Percentiles rank a stretch among this genome's conserved stretches.
Evolutionary conservation across 2,113 vertebrate genomes (phyloP).

Genomic region (Psophia crepitans): DNA sequence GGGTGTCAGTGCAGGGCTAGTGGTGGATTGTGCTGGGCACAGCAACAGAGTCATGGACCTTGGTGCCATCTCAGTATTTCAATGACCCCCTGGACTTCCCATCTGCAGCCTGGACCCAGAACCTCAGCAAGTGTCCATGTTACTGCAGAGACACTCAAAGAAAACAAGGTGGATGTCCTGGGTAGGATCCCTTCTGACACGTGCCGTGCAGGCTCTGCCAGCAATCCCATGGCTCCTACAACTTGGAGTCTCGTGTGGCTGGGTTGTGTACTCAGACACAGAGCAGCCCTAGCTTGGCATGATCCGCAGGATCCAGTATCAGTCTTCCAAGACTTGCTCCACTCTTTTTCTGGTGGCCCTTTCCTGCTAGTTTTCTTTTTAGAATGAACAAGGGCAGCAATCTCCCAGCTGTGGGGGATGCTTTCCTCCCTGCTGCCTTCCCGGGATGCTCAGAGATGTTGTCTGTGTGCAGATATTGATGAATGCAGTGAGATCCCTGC

Average conservation of each 20-base stretch:
- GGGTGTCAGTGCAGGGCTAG: not conserved
- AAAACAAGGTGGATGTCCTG: not conserved
- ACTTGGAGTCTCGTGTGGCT: not conserved
- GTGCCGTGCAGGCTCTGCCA: not conserved
- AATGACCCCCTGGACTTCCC: not conserved
- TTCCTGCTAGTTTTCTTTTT: not conserved
- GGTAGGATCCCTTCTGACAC: not conserved
- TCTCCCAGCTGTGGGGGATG: not conserved
- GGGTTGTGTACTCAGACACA: not conserved
- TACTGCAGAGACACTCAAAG: not conserved
- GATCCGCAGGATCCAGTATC: not conserved
- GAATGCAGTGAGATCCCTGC: constrained; percentile 90
- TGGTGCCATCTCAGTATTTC: not conserved
- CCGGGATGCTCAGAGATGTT: not conserved
- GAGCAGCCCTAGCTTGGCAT: rapidly evolving
- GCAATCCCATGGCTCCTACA: rapidly evolving
- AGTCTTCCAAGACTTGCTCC: not conserved
- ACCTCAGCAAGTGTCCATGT: not conserved
- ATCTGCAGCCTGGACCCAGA: not conserved
- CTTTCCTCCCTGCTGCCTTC: not conserved
- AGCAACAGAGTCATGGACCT: not conserved
- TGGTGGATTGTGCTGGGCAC: not conserved
- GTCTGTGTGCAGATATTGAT: constrained; percentile 82
- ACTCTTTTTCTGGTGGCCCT: not conserved
- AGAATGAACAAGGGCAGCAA: not conserved